Evolutionary conservation across 2,888 invertebrate genomes (phyloP).

Genomic region (Ochropacha duplaris): DNA sequence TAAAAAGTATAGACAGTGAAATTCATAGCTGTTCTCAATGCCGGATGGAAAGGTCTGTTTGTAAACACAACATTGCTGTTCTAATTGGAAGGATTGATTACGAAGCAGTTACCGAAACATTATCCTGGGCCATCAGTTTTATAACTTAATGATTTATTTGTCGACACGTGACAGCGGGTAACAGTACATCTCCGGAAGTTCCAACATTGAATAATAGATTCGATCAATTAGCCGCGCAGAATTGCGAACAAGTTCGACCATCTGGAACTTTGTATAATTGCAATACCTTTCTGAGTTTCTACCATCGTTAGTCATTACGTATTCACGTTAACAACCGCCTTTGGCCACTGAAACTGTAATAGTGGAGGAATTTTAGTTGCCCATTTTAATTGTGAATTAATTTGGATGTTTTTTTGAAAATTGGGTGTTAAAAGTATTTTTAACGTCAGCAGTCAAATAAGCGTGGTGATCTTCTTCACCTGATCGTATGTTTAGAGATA

Average conservation of each 20-base stretch:
- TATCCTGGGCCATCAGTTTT: background rate
- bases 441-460: too few relatives aligned
- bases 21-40: too few relatives aligned
- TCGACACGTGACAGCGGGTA: slow-evolving; percentile 37
- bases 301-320: slow-evolving; percentile 47
- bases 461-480: too few relatives aligned
- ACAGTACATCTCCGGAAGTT: slow-evolving; percentile 46
- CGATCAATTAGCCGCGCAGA: slow-evolving; percentile 62
- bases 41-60: too few relatives aligned
- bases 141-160: slow-evolving; percentile 43
- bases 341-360: slow-evolving; percentile 5
- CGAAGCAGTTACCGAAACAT: background rate
- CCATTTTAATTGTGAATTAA: background rate
- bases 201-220: slow-evolving; percentile 65
- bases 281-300: slow-evolving; percentile 51
- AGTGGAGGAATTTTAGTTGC: background rate
- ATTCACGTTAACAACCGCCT: slow-evolving; percentile 35
- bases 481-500: too few relatives aligned
- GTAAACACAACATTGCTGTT: too few relatives aligned
- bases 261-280: slow-evolving; percentile 57
- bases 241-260: slow-evolving; percentile 46
- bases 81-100: too few relatives aligned
- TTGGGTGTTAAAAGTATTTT: too few relatives aligned
- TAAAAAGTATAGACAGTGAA: too few relatives aligned
- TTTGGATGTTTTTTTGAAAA: background rate